phyloP scores from a whole-genome alignment of 2,113 vertebrate genomes.

The Pterocles burchelli region DNA sequence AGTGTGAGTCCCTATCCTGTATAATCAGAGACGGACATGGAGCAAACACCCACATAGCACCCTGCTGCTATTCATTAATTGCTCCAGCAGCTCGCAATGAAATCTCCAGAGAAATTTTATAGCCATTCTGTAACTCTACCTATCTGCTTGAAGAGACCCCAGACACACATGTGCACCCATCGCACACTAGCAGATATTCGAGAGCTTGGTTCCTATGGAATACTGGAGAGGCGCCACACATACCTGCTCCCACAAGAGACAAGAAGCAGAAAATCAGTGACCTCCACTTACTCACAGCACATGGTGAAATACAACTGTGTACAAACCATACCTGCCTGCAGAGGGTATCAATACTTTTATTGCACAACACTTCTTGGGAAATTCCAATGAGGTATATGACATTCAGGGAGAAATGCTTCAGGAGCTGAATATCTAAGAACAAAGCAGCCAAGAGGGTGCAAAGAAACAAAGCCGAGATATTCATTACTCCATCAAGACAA shows the following conservation, averaged over 20 bases:
- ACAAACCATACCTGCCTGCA: neutral
- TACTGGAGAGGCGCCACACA: neutral
- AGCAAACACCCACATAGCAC: slow-evolving; percentile 58
- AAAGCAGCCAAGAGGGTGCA: neutral
- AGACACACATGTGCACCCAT: neutral
- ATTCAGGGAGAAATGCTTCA: neutral
- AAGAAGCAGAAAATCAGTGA: neutral
- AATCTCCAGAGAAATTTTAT: slow-evolving; percentile 33
- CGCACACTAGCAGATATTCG: neutral
- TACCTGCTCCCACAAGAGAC: neutral
- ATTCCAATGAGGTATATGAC: neutral
- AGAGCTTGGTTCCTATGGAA: neutral
- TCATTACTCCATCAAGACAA: neutral
- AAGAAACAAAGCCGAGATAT: neutral
- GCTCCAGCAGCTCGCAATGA: neutral
- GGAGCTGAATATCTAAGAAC: neutral
- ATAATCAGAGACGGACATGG: slow-evolving; percentile 43
- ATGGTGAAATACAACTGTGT: neutral
- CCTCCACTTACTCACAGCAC: neutral
- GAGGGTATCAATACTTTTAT: neutral
- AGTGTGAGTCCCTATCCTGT: slow-evolving; percentile 43
- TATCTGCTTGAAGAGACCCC: neutral
- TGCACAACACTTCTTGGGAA: neutral
- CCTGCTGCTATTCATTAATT: slow-evolving; percentile 60
- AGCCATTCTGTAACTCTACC: neutral